phyloP scores from a whole-genome alignment of 1,140 invertebrate species.

The Cyphomyrmex costatus region DNA sequence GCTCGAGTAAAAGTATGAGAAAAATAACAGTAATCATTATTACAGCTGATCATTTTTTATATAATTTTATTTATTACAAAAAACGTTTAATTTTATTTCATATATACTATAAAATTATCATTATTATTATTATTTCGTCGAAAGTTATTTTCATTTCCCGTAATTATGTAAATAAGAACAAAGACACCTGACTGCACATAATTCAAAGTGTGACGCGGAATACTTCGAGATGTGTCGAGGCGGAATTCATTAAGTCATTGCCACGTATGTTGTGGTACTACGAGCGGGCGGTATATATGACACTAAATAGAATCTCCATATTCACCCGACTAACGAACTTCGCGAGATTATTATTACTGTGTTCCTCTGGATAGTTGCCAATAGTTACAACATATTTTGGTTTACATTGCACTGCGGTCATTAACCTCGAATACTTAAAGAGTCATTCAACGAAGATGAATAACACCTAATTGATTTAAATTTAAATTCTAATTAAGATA shows the following conservation, averaged over 20 bases:
- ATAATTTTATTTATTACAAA: neutral
- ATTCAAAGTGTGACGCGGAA: neutral
- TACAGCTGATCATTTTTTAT: neutral
- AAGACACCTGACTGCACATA: neutral
- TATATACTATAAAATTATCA: neutral
- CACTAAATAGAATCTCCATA: conserved; percentile 64
- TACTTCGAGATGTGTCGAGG: conserved; percentile 76
- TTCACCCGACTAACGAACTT: conserved; percentile 78
- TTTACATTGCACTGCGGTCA: conserved; percentile 74
- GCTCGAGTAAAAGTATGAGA: neutral
- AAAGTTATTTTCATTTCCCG: neutral
- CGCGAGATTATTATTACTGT: conserved; percentile 79
- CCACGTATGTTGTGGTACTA: conserved; percentile 37
- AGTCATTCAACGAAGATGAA: conserved; percentile 38
- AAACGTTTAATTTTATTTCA: neutral
- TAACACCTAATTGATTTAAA: conserved; percentile 43
- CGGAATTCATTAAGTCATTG: conserved; percentile 64
- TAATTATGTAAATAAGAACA: neutral
- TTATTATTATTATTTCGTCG: neutral
- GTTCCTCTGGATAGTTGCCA: conserved; percentile 77
- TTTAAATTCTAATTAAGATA: conserved; percentile 43
- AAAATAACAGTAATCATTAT: neutral
- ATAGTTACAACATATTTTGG: conserved; percentile 81
- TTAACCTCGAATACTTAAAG: conserved; percentile 78
- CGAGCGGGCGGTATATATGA: conserved; percentile 45